Evolutionary conservation across 2,797 vertebrate genomes (phyloP).

Genomic region (Emydoidea blandingii): DNA sequence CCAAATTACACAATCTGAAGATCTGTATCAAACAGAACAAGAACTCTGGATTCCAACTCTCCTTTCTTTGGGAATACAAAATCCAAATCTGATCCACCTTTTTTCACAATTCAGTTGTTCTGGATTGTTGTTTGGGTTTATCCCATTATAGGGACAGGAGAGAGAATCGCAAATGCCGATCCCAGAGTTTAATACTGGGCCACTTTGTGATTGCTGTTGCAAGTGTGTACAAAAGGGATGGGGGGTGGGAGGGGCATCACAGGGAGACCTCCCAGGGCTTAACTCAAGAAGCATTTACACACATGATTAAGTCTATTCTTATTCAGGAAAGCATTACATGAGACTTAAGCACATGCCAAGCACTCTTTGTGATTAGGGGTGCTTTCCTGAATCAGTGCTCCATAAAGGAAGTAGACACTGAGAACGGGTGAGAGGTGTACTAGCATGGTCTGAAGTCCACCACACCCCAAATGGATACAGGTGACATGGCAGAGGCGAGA

Average conservation of each 20-base stretch:
- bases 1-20: neutral
- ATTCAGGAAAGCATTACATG: neutral
- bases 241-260: neutral
- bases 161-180: neutral
- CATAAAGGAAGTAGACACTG: neutral
- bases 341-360: neutral
- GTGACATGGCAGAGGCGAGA: neutral
- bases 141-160: neutral
- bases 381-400: neutral
- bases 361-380: neutral
- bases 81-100: neutral
- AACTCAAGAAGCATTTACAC: neutral
- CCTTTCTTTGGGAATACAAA: neutral
- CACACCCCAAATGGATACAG: neutral
- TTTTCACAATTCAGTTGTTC: neutral
- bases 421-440: neutral
- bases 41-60: neutral
- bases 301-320: neutral
- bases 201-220: neutral
- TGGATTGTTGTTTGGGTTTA: neutral
- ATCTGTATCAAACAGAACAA: neutral
- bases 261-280: neutral
- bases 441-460: neutral
- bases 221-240: neutral
- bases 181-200: neutral